These are phyloP conservation scores for Poeciliopsis prolifica DNA, from an alignment of 2,113 vertebrate species.

Conservation along the genomic window DNA sequence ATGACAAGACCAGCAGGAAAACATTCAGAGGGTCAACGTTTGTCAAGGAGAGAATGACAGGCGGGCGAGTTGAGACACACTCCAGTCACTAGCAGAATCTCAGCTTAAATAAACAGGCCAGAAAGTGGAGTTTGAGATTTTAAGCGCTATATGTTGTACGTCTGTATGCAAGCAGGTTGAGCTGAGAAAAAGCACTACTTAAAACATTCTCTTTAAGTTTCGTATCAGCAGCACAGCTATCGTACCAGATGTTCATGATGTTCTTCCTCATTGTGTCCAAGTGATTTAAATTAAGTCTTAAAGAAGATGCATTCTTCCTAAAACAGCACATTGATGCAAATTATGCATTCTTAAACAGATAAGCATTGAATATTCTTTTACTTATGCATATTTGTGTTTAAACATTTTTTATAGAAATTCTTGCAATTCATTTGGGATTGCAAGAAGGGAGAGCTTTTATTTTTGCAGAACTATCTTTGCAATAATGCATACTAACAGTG, in stretches of 20 bases:
- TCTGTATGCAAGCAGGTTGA: conserved; percentile 16
- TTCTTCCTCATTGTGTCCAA: neutral
- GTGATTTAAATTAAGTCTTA: neutral
- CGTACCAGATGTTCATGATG: neutral
- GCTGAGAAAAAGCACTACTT: neutral
- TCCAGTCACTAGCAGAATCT: conserved; percentile 31
- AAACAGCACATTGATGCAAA: no score
- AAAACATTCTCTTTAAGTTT: no score
- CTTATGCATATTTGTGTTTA: no score
- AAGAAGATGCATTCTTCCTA: neutral
- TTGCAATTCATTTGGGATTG: neutral
- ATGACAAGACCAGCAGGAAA: conserved; percentile 2
- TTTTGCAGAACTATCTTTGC: neutral
- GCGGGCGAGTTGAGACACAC: conserved; percentile 41
- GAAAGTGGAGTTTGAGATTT: conserved; percentile 33
- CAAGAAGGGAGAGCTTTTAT: neutral
- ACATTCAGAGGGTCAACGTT: conserved; percentile 1
- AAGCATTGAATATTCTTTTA: no score
- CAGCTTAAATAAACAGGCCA: conserved; percentile 51
- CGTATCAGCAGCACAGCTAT: no score
- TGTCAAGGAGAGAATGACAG: conserved; percentile 9
- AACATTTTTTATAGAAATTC: no score
- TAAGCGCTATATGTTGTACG: neutral
- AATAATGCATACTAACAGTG: no score
- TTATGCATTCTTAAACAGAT: no score